A percentile compares a stretch with the other conserved stretches of the same genome.
These are phyloP conservation scores for Pogona vitticeps DNA, from an alignment of 2,113 vertebrate genomes.

Conservation along the genomic window DNA sequence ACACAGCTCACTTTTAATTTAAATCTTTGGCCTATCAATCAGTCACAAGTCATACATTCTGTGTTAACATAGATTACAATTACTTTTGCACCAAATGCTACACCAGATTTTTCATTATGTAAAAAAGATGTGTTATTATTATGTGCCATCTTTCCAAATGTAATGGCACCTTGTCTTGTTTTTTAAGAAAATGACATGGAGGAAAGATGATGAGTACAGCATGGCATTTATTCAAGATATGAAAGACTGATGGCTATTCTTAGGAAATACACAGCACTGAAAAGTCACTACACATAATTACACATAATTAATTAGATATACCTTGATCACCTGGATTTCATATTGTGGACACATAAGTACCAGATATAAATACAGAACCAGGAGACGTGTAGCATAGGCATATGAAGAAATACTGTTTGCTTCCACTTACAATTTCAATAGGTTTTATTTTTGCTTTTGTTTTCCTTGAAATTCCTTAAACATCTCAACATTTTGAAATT, in stretches of 20 bases:
- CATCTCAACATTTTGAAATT: neutral
- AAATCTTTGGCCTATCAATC: slow-evolving; percentile 35
- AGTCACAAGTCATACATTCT: slow-evolving; percentile 46
- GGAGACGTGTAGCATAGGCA: neutral
- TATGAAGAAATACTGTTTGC: neutral
- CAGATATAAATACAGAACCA: neutral
- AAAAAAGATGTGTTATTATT: slow-evolving; percentile 23
- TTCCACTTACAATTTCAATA: neutral
- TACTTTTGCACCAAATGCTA: slow-evolving; percentile 39
- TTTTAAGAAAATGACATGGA: neutral
- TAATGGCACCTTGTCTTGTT: slow-evolving; percentile 1
- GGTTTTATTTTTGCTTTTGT: neutral
- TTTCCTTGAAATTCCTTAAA: neutral
- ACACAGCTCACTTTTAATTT: slow-evolving; percentile 48
- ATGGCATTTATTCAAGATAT: neutral
- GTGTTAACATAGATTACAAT: slow-evolving; percentile 61
- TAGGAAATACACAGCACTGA: neutral
- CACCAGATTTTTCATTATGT: slow-evolving; percentile 45
- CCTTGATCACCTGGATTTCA: neutral
- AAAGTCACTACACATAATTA: neutral
- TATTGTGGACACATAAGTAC: neutral
- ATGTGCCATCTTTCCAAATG: slow-evolving; percentile 43
- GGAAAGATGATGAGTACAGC: neutral
- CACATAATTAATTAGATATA: neutral
- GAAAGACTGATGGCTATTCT: neutral